A percentile compares a stretch with the other conserved stretches of the same genome.
phyloP scores from a whole-genome alignment of 1,140 invertebrate genomes.

The Drosophila pectinifera region DNA sequence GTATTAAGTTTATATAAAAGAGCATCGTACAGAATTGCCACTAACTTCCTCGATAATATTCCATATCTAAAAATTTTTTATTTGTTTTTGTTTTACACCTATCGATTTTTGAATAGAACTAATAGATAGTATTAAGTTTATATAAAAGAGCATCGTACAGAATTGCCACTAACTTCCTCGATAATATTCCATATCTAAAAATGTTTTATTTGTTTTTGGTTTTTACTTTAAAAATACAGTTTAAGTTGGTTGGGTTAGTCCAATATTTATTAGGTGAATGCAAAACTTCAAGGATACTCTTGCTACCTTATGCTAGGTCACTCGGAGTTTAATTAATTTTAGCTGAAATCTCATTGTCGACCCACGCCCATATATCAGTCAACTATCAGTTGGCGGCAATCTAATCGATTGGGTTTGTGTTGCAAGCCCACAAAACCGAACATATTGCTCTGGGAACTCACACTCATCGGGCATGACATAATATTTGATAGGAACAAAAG shows the following conservation, averaged over 20 bases:
- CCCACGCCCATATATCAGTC: neutral
- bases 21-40: too few relatives aligned
- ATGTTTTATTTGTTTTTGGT: too few relatives aligned
- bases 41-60: too few relatives aligned
- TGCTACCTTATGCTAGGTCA: neutral
- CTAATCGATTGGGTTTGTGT: conserved; percentile 33
- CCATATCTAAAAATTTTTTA: too few relatives aligned
- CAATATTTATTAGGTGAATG: neutral
- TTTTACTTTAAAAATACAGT: too few relatives aligned
- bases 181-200: too few relatives aligned
- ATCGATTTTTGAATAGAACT: too few relatives aligned
- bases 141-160: too few relatives aligned
- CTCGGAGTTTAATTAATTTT: conserved; percentile 4
- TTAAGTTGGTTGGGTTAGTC: neutral
- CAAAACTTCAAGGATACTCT: neutral
- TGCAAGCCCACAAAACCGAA: conserved; percentile 16
- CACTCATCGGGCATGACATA: conserved; percentile 54
- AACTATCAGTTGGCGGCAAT: conserved; percentile 19
- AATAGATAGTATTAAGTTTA: too few relatives aligned
- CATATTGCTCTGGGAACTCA: conserved; percentile 28
- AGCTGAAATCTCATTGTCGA: neutral
- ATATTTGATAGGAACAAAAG: conserved; percentile 53
- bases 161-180: too few relatives aligned
- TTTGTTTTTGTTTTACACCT: too few relatives aligned
- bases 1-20: too few relatives aligned